Base-by-base conservation (phyloP, 2,797 vertebrate genomes). In the Taenioides sp. region DNA sequence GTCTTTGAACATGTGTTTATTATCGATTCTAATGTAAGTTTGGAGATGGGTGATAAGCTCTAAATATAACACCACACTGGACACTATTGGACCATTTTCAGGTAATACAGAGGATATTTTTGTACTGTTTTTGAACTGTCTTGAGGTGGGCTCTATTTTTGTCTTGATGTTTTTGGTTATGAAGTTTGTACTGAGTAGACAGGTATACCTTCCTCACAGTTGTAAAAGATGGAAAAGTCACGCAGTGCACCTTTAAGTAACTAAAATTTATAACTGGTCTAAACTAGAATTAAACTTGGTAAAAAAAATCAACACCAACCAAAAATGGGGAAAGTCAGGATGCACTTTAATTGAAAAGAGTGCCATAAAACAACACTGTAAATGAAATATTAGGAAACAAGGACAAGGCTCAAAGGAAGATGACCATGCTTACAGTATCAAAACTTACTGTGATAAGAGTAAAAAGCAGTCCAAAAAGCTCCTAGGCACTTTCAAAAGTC, bases 71-170 rank as follows among this genome's bases (percentile, higher is more conserved):
- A 17, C 0, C 12, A 27, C 18, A 31, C 7, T 37, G 28, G 52
- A 67, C 65, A 34, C 65, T 22, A 22, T 37, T 67, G 65, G 63
- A 25, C 28, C 52, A 31, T 66, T 66, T 25, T 12, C 49, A 54
- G 22, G 49, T 23, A 62, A 37, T 62, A 22, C 20, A 62, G 31
- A 16, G 37, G 62, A 64, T 64, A 43, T 16, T 16, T 64, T 43
- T 64, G 37, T 43, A 7, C 20, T 25, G n/a, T 47, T 40, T 64
- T 12, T 43, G 20, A 43, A 64, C 28, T 64, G 14, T 22, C n/a
- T 11, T n/a, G n/a, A 64, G 43, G 37, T 18, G 17, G 28, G n/a
- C 62, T 43, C 62, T 64, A 43, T 64, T 64, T 64, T 64, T 64
- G 62, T 64, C 22, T n/a, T 22, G 22, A 37, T 64, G 12, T 43